Conservation (phyloP, 2,888 invertebrate species). For the Drosophila acutilabella region DNA sequence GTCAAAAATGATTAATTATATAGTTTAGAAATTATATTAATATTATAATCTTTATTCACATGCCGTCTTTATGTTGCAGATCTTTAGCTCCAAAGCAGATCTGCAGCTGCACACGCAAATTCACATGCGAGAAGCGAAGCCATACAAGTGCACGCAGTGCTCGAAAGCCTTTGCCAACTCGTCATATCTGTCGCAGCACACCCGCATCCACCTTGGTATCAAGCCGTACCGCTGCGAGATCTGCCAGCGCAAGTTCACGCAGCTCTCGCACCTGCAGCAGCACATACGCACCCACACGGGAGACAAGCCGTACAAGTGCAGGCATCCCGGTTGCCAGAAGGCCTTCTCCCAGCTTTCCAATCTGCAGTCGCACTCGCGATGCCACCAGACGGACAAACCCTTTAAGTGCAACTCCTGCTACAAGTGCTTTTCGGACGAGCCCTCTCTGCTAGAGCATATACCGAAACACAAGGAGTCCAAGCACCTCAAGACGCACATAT, state of each 20-base stretch:
- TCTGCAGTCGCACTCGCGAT: slow-evolving; percentile 99
- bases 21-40: neutral
- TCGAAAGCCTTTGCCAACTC: slow-evolving; percentile 99
- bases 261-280: slow-evolving; percentile 99
- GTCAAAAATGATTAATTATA: neutral
- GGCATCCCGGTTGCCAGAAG: slow-evolving; percentile 98
- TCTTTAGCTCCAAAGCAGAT: slow-evolving; percentile 98
- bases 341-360: slow-evolving; percentile 99
- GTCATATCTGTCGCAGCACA: slow-evolving; percentile 99
- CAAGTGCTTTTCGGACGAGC: slow-evolving; percentile 99
- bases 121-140: slow-evolving; percentile 99
- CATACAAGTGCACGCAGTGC: slow-evolving; percentile 99
- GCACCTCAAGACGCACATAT: slow-evolving; percentile 99
- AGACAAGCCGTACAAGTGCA: slow-evolving; percentile 99
- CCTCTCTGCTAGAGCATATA: slow-evolving; percentile 98
- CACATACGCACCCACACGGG: slow-evolving; percentile 99
- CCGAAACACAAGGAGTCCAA: slow-evolving; percentile 99
- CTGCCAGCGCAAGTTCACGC: slow-evolving; percentile 99
- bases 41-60: neutral
- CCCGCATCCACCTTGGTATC: slow-evolving; percentile 99
- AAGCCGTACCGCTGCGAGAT: slow-evolving; percentile 99
- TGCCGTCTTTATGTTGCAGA: slow-evolving; percentile 87
- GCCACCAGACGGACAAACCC: slow-evolving; percentile 99
- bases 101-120: slow-evolving; percentile 98
- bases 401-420: slow-evolving; percentile 99